phyloP scores from a whole-genome alignment of 2,113 vertebrate species.

The Myodes glareolus region DNA sequence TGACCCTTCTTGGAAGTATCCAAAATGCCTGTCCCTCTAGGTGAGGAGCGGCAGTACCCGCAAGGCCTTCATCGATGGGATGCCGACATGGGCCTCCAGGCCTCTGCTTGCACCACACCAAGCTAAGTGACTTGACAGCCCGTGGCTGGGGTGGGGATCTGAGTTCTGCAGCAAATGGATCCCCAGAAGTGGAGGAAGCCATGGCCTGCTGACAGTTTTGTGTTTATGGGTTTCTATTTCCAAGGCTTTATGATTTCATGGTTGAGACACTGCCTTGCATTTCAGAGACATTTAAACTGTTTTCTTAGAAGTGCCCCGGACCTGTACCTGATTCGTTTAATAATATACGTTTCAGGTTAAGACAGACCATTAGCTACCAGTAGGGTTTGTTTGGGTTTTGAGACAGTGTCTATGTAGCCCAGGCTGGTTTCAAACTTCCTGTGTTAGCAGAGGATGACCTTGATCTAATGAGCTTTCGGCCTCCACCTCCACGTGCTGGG shows the following conservation, averaged over 20 bases:
- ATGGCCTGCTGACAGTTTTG: rapidly evolving
- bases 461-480: not conserved
- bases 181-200: rapidly evolving
- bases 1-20: not conserved
- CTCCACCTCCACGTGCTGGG: not conserved
- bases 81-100: rapidly evolving
- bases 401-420: not conserved
- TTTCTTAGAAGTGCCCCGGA: too few species aligned
- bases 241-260: too few species aligned
- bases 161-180: rapidly evolving
- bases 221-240: not conserved
- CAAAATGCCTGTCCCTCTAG: not conserved
- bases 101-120: not conserved
- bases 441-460: not conserved
- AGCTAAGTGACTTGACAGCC: not conserved
- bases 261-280: too few species aligned
- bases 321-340: too few species aligned
- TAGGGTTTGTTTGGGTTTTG: not conserved
- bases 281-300: too few species aligned
- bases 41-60: not conserved
- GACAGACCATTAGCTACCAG: too few species aligned
- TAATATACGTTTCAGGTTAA: too few species aligned
- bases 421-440: not conserved
- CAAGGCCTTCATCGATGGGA: not conserved
- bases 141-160: not conserved